A percentile compares a stretch with the other conserved stretches of the same genome.
Evolutionary conservation across 1,140 invertebrate species (phyloP).

Genomic region (Streblospio benedicti): DNA sequence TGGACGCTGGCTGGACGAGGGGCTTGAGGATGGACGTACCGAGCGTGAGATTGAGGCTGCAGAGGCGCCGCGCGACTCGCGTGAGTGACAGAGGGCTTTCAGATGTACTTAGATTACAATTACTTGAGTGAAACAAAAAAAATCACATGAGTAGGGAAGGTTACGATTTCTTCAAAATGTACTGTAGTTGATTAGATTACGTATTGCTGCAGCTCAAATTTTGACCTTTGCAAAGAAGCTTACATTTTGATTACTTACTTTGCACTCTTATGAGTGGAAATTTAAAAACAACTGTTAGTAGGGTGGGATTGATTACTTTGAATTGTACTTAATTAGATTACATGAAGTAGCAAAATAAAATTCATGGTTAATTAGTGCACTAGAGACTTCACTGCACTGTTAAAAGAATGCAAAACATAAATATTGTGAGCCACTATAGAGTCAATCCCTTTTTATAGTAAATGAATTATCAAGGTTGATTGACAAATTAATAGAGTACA

Average conservation of each 20-base stretch:
- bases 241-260: no score
- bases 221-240: no score
- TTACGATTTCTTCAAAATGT: not conserved
- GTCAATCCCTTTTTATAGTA: conserved; percentile 11
- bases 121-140: conserved; percentile 15
- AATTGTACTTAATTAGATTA: no score
- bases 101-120: conserved; percentile 11
- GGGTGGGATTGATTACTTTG: no score
- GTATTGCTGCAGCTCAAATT: no score
- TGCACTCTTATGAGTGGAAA: no score
- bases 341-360: no score
- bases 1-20: conserved; percentile 40
- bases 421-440: not conserved
- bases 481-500: not conserved
- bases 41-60: conserved; percentile 24
- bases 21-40: conserved; percentile 37
- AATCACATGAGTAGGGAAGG: conserved; percentile 17
- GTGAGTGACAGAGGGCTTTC: not conserved
- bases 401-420: not conserved
- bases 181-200: not conserved
- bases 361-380: no score
- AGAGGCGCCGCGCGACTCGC: not conserved
- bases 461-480: not conserved
- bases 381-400: not conserved
- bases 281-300: no score